Conservation (phyloP, 2,113 vertebrate genomes). For the Burhinus oedicnemus region DNA sequence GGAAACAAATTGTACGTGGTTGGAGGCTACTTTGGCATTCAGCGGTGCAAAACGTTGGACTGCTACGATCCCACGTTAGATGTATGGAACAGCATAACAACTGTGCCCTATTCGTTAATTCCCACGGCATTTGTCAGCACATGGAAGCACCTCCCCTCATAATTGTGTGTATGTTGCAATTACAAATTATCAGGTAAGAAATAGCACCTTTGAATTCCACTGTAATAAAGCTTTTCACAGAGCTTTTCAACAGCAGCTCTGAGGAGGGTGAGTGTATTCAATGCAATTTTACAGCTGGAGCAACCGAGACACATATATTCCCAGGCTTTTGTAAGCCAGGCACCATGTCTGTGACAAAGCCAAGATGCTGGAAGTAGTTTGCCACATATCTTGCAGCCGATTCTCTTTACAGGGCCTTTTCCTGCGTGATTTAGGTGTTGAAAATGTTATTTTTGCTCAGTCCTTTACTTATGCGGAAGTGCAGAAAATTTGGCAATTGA, state of each 20-base stretch:
- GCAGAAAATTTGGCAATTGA: neutral
- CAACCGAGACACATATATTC: neutral
- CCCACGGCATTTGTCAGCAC: conserved; percentile 86
- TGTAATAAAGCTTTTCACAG: neutral
- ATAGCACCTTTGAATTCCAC: neutral
- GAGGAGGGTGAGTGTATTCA: neutral
- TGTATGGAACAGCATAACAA: conserved; percentile 85
- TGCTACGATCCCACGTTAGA: conserved; percentile 83
- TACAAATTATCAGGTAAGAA: conserved; percentile 71
- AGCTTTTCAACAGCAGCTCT: neutral
- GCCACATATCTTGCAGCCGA: fast-evolving
- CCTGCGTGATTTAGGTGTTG: neutral
- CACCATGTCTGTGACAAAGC: neutral
- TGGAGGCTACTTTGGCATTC: conserved; percentile 85
- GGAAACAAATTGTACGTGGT: conserved; percentile 86
- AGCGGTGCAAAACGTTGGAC: conserved; percentile 85
- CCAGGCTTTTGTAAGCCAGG: neutral
- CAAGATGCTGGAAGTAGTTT: neutral
- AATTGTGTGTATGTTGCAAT: conserved; percentile 18
- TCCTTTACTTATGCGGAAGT: neutral
- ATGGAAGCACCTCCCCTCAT: conserved; percentile 86
- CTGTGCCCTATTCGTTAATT: conserved; percentile 83
- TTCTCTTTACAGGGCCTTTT: neutral
- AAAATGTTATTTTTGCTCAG: neutral
- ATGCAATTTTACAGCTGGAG: neutral